Evolutionary conservation across 1,140 invertebrate genomes (phyloP), one percentile per base, ranked within the genome.

Genomic region (Achroia grisella): DNA sequence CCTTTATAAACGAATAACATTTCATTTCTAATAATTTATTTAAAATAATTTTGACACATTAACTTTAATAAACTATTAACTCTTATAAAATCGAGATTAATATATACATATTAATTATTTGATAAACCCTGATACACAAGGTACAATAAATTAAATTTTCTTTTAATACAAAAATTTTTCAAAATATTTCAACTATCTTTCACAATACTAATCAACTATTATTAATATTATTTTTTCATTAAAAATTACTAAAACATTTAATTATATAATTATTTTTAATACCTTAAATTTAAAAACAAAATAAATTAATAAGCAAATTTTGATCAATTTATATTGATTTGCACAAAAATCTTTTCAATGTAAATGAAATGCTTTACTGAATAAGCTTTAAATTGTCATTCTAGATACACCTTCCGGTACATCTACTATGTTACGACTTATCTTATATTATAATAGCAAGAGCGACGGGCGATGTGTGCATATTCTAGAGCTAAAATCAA

Each of bases 341-440:
- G 52, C 2, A 75, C 67, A 49, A 78, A 76, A 72, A 63, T 73
- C 63, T 77, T 78, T 82, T 82, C 75, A 89, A 74, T 88, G 87
- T 88, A 88, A 89, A 79, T 87, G 80, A 88, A 88, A 86, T 75
- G 62, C 81, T 88, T 86, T 57, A n/a, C 62, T 62, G 68, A n/a
- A n/a, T n/a, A 88, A 89, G 78, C 76, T 88, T 71, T 86, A 86
- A 89, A 70, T 80, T 85, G 83, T 67, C 48, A 69, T 85, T 87
- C 88, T 83, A 90, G 87, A 87, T 77, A 80, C 82, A 90, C 77
- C 87, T 91, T 91, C 90, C 89, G 88, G 82, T 90, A 90, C 71
- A 71, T 86, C 88, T 89, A 91, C 90, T 91, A 83, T 91, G 90
- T 91, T 91, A 90, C 90, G 90, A 91, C 89, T 91, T 91, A 87